phyloP scores from a whole-genome alignment of 2,113 vertebrate genomes.

The Saimiri boliviensis region DNA sequence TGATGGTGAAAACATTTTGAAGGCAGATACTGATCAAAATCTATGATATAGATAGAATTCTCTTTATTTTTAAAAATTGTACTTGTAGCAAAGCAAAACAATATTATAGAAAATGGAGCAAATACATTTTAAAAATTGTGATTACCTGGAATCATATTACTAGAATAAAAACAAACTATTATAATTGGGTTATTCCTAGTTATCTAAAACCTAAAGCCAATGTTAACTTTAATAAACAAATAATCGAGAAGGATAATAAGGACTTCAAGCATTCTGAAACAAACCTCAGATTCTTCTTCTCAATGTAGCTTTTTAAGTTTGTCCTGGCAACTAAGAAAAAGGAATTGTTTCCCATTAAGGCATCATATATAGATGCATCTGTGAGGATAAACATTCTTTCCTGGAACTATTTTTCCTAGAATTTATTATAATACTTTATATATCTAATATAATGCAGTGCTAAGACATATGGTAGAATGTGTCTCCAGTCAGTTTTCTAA shows the following conservation, averaged over 20 bases:
- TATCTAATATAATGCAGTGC: background rate
- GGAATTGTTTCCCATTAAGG: background rate
- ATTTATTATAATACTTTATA: background rate
- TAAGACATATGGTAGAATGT: background rate
- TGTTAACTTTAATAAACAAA: background rate
- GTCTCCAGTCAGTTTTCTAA: background rate
- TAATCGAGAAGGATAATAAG: background rate
- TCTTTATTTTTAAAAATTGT: background rate
- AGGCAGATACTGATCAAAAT: background rate
- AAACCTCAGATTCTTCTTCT: background rate
- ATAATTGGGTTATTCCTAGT: background rate
- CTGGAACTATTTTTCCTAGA: constrained; percentile 37
- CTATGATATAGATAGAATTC: background rate
- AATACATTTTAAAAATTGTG: background rate
- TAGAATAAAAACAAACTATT: constrained; percentile 18
- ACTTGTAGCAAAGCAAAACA: background rate
- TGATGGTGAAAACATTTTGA: background rate
- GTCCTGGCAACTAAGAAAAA: background rate
- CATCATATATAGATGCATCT: background rate
- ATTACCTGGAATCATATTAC: background rate
- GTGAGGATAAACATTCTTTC: constrained; percentile 20
- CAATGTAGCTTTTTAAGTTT: constrained; percentile 8
- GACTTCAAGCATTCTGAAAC: background rate
- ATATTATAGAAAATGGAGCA: background rate
- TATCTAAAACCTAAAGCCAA: background rate